Percentiles rank a stretch among this genome's conserved stretches.
Conservation (phyloP, 2,888 invertebrate genomes). For the Acheta domesticus region DNA sequence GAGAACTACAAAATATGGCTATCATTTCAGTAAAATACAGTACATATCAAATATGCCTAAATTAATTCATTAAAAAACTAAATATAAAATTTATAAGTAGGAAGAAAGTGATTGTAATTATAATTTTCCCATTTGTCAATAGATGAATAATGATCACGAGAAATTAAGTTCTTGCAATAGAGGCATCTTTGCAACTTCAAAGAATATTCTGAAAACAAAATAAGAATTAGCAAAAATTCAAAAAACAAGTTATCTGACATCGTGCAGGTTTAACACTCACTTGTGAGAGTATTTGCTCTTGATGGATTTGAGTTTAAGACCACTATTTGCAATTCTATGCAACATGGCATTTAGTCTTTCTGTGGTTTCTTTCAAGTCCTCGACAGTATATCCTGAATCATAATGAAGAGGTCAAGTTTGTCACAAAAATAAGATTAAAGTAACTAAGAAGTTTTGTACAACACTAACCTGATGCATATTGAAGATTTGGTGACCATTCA, state of each 20-base stretch:
- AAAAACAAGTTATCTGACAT: too few species aligned
- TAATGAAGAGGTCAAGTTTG: background rate
- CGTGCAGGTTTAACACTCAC: slow-evolving; percentile 47
- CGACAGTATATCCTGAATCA: slow-evolving; percentile 65
- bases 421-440: slow-evolving; percentile 29
- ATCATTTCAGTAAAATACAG: background rate
- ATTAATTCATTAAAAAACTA: background rate
- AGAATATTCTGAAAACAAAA: slow-evolving; percentile 66
- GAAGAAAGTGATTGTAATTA: background rate
- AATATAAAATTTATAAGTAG: too few species aligned
- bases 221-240: background rate
- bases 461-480: slow-evolving; percentile 67
- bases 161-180: slow-evolving; percentile 46
- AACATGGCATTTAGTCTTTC: slow-evolving; percentile 71
- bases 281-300: slow-evolving; percentile 91
- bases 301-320: slow-evolving; percentile 77
- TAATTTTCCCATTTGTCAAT: slow-evolving; percentile 3
- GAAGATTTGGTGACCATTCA: slow-evolving; percentile 69
- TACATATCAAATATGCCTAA: slow-evolving; percentile 10
- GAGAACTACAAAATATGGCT: background rate
- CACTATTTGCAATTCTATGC: slow-evolving; percentile 67
- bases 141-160: background rate
- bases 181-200: slow-evolving; percentile 83
- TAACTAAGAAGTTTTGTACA: slow-evolving; percentile 21
- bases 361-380: slow-evolving; percentile 71